Evolutionary conservation across 2,797 vertebrate genomes (phyloP), one percentile per base, ranked within the genome.

Genomic region (Forpus xanthops): DNA sequence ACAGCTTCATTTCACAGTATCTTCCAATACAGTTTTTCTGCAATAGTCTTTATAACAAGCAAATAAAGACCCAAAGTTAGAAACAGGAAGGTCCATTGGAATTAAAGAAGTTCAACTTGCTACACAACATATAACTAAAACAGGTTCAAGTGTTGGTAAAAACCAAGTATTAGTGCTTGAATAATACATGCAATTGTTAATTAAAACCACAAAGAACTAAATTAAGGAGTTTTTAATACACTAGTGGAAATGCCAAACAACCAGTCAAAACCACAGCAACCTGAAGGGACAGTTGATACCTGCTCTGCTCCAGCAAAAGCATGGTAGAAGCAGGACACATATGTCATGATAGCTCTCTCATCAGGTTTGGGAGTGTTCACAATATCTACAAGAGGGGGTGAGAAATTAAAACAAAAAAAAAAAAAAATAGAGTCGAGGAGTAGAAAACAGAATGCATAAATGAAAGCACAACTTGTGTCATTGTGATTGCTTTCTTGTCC

Each of bases 261-360:
- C 67, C 67, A 84, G 41, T 62, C 75, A 95, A 91, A 94, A 81
- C 0, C 91, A 87, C 58, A 71, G 93, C 95, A 89, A 87, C 95
- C 90, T 74, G n/a, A 94, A 85, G 85, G 77, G 76, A 89, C 35
- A 55, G 49, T 79, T 75, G 65, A 86, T 99, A 99, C 99, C 99
- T 99, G 99, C 98, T 99, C 99, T 66, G 99, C 99, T 98, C 99
- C 99, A 97, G 99, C 99, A 97, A 99, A 99, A 93, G 99, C 99
- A 86, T 99, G 99, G 97, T 99, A 99, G 98, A 99, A 99, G 97
- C 99, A 99, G 97, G 99, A 99, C 60, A 99, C 98, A 53, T 99
- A 99, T 94, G 99, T 99, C 99, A 99, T 99, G 97, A 99, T 99
- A 75, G 99, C 99, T 98, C 99, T 98, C 97, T 99, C 99, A 88